Evolutionary conservation across 2,888 invertebrate genomes (phyloP).

Genomic region (Parnassius smintheus): DNA sequence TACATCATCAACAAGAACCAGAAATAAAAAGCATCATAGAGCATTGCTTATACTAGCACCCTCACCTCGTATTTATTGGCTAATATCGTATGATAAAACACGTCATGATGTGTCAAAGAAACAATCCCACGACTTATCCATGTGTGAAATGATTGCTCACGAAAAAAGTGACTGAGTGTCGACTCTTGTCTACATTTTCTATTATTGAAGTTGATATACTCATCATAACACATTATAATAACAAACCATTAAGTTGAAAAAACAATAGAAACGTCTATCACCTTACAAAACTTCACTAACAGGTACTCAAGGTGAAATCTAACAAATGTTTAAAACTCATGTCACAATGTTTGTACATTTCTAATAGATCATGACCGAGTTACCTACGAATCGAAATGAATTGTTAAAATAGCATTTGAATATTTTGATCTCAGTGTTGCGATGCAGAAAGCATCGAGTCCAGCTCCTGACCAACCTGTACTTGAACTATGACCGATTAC

Average conservation of each 20-base stretch:
- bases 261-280: slow-evolving; percentile 7
- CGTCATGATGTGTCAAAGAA: no score
- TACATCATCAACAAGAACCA: no score
- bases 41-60: no score
- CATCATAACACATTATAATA: no score
- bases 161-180: no score
- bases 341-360: slow-evolving; percentile 26
- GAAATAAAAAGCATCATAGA: no score
- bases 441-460: slow-evolving; percentile 10
- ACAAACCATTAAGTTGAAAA: background rate
- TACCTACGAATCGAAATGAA: slow-evolving; percentile 18
- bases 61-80: no score
- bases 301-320: slow-evolving; percentile 1
- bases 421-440: slow-evolving; percentile 16
- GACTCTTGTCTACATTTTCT: no score
- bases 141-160: no score
- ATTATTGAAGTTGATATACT: no score
- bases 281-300: background rate
- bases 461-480: slow-evolving; percentile 15
- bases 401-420: background rate
- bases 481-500: slow-evolving; percentile 32
- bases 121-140: no score
- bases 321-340: slow-evolving; percentile 9
- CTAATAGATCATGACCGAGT: slow-evolving; percentile 15
- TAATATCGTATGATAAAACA: no score